Evolutionary conservation across 2,888 invertebrate genomes (phyloP).

Genomic region (Tholera decimalis): DNA sequence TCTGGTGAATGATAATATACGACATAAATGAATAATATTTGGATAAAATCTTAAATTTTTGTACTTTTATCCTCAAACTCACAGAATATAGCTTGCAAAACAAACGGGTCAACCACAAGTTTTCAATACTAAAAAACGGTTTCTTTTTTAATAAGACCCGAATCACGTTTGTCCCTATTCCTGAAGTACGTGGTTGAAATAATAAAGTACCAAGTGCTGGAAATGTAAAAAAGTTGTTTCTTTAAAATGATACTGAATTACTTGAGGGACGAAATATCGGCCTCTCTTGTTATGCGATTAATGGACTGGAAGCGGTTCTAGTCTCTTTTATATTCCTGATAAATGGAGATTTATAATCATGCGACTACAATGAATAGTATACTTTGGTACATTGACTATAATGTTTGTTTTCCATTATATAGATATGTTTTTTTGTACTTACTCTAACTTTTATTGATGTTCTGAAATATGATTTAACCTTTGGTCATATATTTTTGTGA

Average conservation of each 20-base stretch:
- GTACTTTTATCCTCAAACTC: constrained; percentile 24
- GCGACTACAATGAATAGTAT: constrained; percentile 28
- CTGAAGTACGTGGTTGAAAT: constrained; percentile 57
- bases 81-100: constrained; percentile 44
- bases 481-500: constrained; percentile 26
- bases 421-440: constrained; percentile 31
- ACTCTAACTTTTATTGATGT: constrained; percentile 31
- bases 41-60: not conserved
- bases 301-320: constrained; percentile 45
- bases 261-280: constrained; percentile 45
- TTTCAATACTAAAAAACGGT: constrained; percentile 50
- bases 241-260: constrained; percentile 32
- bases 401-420: constrained; percentile 23
- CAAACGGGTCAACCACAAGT: constrained; percentile 40
- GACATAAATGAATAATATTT: not conserved
- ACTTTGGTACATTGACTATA: constrained; percentile 11
- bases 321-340: constrained; percentile 41
- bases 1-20: not conserved
- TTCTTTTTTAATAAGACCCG: constrained; percentile 48
- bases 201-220: constrained; percentile 21
- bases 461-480: constrained; percentile 24
- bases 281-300: constrained; percentile 48
- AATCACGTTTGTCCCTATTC: constrained; percentile 56
- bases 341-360: constrained; percentile 48
- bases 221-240: constrained; percentile 36